Evolutionary conservation across 2,888 invertebrate genomes (phyloP), one percentile per base, ranked within the genome.

Genomic region (Tenodera sinensis): DNA sequence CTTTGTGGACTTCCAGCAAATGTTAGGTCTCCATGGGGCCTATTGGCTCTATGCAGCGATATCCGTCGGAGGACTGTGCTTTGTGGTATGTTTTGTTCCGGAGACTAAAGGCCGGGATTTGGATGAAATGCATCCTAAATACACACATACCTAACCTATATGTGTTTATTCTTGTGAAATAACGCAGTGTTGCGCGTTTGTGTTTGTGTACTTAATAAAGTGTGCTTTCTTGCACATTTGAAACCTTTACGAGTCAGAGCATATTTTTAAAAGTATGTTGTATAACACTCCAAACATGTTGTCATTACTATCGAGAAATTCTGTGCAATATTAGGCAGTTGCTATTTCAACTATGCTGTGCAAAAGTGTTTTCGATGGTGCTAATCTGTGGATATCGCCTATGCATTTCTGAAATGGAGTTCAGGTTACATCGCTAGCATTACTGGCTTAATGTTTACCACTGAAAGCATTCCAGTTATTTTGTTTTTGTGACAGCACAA

Each of bases 71-170:
- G 97, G 97, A 28, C 94, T 98, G 20, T 96, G 97, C 92, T 98
- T 98, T 93, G 97, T 98, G 1, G 96, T 97, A 4, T 96, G 96
- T 92, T 97, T 96, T 92, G 97, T 98, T 14, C 98, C 98, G 0
- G 98, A 98, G 94, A 98, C 98, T 7, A 98, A 97, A 93, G 98
- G 98, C 0, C 96, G 96, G 91, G 97, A 98, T 92, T 94, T 98
- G 91, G 97, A 97, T 92, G 98, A 98, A 93, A 98, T 98, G 96
- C 96, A 97, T 92, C 95, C 96, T 71, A 95, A 95, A 92, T 95
- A 95, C 91, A 95, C 95, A 9, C 92, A 87, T n/a, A 88, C 90
- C 20, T 89, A 85, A 83, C 42, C 30, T 20, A 7, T n/a, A 12
- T 28, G 25, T 84, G n/a, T 30, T 84, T 84, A 30, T 30, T 25